Conservation (phyloP, 2,797 vertebrate species). For the Melanogrammus aeglefinus region DNA sequence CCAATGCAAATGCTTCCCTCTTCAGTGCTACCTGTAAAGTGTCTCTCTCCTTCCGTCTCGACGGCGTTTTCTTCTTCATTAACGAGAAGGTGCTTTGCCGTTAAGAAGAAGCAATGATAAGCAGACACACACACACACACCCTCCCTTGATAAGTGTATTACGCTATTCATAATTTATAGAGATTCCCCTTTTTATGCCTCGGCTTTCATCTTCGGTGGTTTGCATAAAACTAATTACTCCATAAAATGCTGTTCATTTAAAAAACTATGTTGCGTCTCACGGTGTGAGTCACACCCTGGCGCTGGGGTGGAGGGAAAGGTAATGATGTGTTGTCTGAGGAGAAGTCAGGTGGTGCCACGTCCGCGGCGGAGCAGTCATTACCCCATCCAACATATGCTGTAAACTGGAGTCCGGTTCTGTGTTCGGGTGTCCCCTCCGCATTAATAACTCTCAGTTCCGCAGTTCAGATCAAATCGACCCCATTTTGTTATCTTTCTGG, state of each 20-base stretch:
- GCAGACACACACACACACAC: slow-evolving; percentile 43
- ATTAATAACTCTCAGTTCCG: no score
- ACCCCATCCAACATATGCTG: no score
- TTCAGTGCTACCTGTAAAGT: slow-evolving; percentile 46
- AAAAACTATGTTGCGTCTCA: slow-evolving; percentile 62
- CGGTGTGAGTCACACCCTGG: slow-evolving; percentile 18
- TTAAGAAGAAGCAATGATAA: slow-evolving; percentile 60
- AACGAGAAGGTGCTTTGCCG: slow-evolving; percentile 87
- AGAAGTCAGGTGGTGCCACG: no score
- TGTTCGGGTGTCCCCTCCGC: no score
- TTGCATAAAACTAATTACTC: slow-evolving; percentile 99
- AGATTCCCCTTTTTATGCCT: slow-evolving; percentile 69
- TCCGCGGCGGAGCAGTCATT: no score
- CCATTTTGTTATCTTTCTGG: no score
- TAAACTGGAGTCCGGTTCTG: no score
- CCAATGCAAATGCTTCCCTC: slow-evolving; percentile 39
- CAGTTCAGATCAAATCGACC: no score
- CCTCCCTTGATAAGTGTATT: slow-evolving; percentile 87
- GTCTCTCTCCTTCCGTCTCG: slow-evolving; percentile 60
- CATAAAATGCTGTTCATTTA: slow-evolving; percentile 96
- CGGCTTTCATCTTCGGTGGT: slow-evolving; percentile 97
- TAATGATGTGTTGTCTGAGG: slow-evolving; percentile 58
- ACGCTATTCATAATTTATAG: slow-evolving; percentile 99
- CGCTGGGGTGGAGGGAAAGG: slow-evolving; percentile 69
- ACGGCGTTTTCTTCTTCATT: slow-evolving; percentile 95